phyloP scores from a whole-genome alignment of 2,113 vertebrate genomes.

The Antechinus flavipes region DNA sequence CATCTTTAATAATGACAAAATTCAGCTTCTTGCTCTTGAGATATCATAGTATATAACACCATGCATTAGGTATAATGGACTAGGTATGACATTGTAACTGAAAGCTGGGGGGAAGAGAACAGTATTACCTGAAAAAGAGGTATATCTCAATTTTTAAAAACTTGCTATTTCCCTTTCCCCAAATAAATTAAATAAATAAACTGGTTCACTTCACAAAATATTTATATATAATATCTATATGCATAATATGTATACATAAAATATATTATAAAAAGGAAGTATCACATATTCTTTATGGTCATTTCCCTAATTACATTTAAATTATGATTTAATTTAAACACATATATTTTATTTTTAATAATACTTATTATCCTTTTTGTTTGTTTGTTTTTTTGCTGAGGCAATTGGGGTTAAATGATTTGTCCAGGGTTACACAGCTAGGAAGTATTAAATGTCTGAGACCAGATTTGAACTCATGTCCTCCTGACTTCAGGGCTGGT shows the following conservation, averaged over 20 bases:
- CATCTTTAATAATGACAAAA: constrained; percentile 38
- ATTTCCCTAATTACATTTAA: neutral
- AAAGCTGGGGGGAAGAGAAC: neutral
- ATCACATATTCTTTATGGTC: neutral
- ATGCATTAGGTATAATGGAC: neutral
- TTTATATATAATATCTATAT: too few relatives aligned
- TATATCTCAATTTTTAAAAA: neutral
- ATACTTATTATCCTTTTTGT: too few relatives aligned
- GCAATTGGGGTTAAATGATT: too few relatives aligned
- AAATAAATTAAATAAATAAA: neutral
- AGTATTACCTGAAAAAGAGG: neutral
- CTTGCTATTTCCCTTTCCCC: neutral
- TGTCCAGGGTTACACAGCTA: too few relatives aligned
- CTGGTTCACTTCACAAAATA: neutral
- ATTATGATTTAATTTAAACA: neutral
- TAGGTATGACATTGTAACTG: neutral
- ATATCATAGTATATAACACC: neutral
- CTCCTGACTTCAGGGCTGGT: too few relatives aligned
- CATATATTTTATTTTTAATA: neutral
- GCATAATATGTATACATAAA: neutral
- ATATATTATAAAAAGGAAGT: neutral
- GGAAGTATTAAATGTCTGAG: too few relatives aligned
- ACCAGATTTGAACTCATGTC: too few relatives aligned
- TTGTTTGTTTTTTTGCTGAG: too few relatives aligned
- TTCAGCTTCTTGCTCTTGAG: constrained; percentile 2